These are phyloP conservation scores for Ganaspis brasiliensis DNA, from an alignment of 2,888 invertebrate species.

Conservation along the genomic window DNA sequence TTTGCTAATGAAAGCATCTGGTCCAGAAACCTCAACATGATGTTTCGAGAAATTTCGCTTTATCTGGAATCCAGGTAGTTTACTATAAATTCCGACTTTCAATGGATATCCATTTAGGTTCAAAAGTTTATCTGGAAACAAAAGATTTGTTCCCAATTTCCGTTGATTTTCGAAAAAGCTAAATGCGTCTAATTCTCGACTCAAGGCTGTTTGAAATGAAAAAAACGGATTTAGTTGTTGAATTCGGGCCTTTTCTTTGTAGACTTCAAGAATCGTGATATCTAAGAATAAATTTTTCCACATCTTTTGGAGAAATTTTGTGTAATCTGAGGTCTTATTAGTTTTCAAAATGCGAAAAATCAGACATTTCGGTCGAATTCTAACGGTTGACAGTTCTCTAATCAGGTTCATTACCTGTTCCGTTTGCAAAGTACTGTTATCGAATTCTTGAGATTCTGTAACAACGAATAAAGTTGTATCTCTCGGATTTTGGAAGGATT, in stretches of 20 bases:
- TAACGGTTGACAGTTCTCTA: constrained; percentile 2
- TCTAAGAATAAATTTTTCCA: not conserved
- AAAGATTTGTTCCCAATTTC: not conserved
- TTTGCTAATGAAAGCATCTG: not conserved
- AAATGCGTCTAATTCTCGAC: too few species aligned
- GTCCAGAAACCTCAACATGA: not conserved
- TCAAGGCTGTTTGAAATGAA: too few species aligned
- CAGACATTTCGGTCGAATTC: constrained; percentile 5
- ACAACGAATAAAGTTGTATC: not conserved
- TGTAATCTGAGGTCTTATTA: not conserved
- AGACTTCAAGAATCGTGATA: not conserved
- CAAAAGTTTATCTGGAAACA: not conserved
- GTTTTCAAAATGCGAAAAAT: not conserved
- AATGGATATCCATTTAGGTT: not conserved
- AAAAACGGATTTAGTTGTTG: not conserved
- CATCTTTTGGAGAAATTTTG: not conserved
- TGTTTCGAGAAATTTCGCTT: not conserved
- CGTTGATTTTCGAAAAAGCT: too few species aligned
- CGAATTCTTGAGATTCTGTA: not conserved
- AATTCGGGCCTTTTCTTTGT: not conserved
- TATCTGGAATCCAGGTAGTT: not conserved
- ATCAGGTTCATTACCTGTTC: not conserved
- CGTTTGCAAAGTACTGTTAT: not conserved
- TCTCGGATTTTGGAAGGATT: not conserved
- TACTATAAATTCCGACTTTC: not conserved